Percentiles rank a stretch among this genome's conserved stretches.
Evolutionary conservation across 2,888 invertebrate genomes (phyloP).

Genomic region (Antheraea yamamai): DNA sequence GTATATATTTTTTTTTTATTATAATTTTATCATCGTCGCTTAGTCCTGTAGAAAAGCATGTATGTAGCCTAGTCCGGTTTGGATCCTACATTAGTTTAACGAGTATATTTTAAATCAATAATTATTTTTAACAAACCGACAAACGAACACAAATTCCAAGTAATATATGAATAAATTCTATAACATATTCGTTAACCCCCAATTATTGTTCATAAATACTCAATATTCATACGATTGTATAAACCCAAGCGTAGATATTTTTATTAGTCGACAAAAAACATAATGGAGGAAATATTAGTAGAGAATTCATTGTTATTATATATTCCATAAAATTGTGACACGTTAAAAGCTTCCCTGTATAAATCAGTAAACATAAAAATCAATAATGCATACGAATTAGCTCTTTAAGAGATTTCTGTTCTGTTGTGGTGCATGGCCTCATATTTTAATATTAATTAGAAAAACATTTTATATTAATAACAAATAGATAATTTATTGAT

Average conservation of each 20-base stretch:
- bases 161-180: too few relatives aligned
- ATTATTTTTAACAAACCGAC: too few relatives aligned
- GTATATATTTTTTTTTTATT: too few relatives aligned
- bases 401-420: conserved; percentile 40
- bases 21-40: too few relatives aligned
- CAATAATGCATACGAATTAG: conserved; percentile 54
- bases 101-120: too few relatives aligned
- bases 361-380: conserved; percentile 25
- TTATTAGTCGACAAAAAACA: background rate
- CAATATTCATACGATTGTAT: background rate
- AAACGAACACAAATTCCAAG: too few relatives aligned
- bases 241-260: background rate
- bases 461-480: conserved; percentile 28
- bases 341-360: conserved; percentile 13
- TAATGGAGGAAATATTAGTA: background rate
- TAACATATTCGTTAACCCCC: too few relatives aligned
- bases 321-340: conserved; percentile 14
- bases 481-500: conserved; percentile 32
- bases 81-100: too few relatives aligned
- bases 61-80: too few relatives aligned
- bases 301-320: background rate
- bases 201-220: too few relatives aligned
- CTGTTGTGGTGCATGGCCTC: conserved; percentile 37
- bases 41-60: too few relatives aligned
- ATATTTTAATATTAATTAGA: conserved; percentile 45